These are phyloP conservation scores for Coenonympha glycerion DNA, from an alignment of 2,888 invertebrate genomes.

Conservation along the genomic window DNA sequence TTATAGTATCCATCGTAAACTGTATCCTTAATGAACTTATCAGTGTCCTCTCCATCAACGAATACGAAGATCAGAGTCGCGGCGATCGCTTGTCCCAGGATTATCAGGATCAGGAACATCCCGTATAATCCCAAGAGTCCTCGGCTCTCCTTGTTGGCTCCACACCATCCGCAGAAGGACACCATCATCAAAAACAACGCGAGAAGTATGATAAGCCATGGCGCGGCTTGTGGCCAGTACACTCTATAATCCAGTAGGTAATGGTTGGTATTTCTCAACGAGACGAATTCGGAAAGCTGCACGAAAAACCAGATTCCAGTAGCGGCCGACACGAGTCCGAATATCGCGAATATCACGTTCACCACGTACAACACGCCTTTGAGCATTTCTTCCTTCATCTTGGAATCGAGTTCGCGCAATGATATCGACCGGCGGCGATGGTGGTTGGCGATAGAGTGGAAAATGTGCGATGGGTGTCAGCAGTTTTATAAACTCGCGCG, in stretches of 20 bases:
- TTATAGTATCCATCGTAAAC: slow-evolving; percentile 71
- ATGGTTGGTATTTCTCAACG: slow-evolving; percentile 64
- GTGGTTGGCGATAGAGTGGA: slow-evolving; percentile 58
- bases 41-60: slow-evolving; percentile 67
- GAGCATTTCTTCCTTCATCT: slow-evolving; percentile 62
- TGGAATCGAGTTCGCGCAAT: slow-evolving; percentile 25
- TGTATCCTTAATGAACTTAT: slow-evolving; percentile 65
- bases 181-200: slow-evolving; percentile 61
- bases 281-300: slow-evolving; percentile 62
- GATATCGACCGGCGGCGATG: slow-evolving; percentile 43
- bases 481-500: slow-evolving; percentile 59
- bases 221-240: slow-evolving; percentile 70
- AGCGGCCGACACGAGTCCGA: slow-evolving; percentile 62
- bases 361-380: slow-evolving; percentile 61
- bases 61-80: slow-evolving; percentile 65
- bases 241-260: slow-evolving; percentile 65
- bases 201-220: slow-evolving; percentile 67
- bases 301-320: slow-evolving; percentile 72
- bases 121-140: slow-evolving; percentile 62
- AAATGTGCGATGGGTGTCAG: slow-evolving; percentile 48
- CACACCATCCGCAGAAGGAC: slow-evolving; percentile 66
- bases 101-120: slow-evolving; percentile 54
- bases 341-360: slow-evolving; percentile 64
- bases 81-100: slow-evolving; percentile 56
- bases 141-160: slow-evolving; percentile 57